Conservation (phyloP, 2,888 invertebrate species). For the Heliconius aoede region DNA sequence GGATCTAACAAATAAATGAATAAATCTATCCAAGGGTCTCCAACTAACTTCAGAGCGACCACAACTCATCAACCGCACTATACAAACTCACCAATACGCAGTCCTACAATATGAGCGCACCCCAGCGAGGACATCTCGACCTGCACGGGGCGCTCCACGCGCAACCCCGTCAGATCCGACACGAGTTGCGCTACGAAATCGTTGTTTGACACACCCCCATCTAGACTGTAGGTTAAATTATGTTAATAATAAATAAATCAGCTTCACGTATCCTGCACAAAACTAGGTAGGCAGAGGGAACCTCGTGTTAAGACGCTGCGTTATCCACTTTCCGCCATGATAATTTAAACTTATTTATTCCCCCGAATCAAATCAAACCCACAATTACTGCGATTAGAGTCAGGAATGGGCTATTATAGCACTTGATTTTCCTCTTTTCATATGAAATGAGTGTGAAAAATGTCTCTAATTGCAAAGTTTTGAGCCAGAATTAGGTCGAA, state of each 20-base stretch:
- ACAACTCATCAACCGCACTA: neutral
- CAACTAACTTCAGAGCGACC: no score
- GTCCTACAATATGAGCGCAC: constrained; percentile 92
- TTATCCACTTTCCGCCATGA: no score
- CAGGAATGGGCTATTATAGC: neutral
- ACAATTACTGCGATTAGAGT: neutral
- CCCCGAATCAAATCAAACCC: neutral
- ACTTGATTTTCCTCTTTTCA: no score
- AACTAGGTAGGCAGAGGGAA: no score
- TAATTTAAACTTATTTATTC: neutral
- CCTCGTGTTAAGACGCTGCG: no score
- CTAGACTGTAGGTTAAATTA: constrained; percentile 86
- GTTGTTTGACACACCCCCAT: constrained; percentile 98
- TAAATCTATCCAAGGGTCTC: no score
- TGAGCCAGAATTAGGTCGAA: no score
- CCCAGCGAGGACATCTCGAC: constrained; percentile 94
- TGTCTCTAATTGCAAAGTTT: no score
- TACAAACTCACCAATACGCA: constrained; percentile 84
- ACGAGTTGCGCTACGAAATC: constrained; percentile 95
- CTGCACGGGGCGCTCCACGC: constrained; percentile 88
- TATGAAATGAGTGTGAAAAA: no score
- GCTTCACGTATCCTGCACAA: no score
- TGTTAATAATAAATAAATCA: no score
- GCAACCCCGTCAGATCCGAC: constrained; percentile 90
- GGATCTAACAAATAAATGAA: no score